A percentile compares a stretch with the other conserved stretches of the same genome.
Evolutionary conservation across 2,888 invertebrate genomes (phyloP).

Genomic region (Notodonta ziczac): DNA sequence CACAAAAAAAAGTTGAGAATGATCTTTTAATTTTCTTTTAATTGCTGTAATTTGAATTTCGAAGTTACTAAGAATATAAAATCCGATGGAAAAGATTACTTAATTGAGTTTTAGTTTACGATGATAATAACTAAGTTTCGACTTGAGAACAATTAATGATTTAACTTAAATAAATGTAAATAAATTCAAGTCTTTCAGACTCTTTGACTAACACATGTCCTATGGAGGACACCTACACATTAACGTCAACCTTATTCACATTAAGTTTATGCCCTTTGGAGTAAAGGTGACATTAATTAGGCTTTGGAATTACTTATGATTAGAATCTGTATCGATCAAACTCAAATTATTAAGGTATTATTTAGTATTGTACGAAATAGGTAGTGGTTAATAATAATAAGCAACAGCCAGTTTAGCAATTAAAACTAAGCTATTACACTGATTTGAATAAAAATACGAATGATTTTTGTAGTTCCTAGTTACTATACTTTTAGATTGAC

Average conservation of each 20-base stretch:
- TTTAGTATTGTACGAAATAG: too few relatives aligned
- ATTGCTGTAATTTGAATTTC: conserved; percentile 18
- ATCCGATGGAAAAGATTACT: conserved; percentile 15
- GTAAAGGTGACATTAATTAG: not conserved
- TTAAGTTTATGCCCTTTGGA: not conserved
- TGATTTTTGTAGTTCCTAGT: too few relatives aligned
- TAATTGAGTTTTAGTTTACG: conserved; percentile 16
- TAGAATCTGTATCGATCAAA: too few relatives aligned
- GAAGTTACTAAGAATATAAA: conserved; percentile 12
- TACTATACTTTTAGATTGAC: too few relatives aligned
- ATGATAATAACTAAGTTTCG: conserved; percentile 15
- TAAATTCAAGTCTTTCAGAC: conserved; percentile 7
- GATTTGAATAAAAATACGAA: too few relatives aligned
- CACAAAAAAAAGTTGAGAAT: not conserved
- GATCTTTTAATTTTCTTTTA: conserved; percentile 20
- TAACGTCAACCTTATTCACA: too few relatives aligned
- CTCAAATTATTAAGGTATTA: too few relatives aligned
- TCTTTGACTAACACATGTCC: not conserved
- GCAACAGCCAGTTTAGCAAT: too few relatives aligned
- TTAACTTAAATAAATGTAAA: conserved; percentile 14
- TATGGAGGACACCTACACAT: not conserved
- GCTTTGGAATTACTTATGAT: too few relatives aligned
- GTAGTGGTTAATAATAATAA: too few relatives aligned
- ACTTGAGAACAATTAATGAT: conserved; percentile 14
- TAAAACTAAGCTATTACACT: too few relatives aligned